Conservation (phyloP, 2,113 vertebrate species). For the Tachycineta bicolor region DNA sequence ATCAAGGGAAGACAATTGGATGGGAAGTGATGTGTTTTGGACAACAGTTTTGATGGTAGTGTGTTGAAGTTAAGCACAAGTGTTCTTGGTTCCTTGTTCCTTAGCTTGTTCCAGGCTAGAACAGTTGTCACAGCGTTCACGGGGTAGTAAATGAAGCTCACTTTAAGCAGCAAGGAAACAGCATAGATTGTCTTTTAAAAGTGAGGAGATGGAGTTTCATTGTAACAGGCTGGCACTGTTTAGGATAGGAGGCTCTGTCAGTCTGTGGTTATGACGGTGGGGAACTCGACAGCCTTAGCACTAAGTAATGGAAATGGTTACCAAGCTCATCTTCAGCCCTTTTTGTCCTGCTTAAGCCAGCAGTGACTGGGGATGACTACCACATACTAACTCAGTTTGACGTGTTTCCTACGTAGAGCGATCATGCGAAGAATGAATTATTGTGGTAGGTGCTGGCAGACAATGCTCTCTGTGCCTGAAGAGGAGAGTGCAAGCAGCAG, state of each 20-base stretch:
- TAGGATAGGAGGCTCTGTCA: not conserved
- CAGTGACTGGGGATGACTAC: not conserved
- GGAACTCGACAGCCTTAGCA: not conserved
- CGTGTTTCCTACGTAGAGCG: not conserved
- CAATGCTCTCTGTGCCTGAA: not conserved
- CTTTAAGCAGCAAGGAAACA: not conserved
- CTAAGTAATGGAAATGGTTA: constrained; percentile 37
- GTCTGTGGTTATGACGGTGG: not conserved
- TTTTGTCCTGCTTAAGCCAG: not conserved
- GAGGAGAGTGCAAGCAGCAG: not conserved
- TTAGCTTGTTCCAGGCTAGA: not conserved
- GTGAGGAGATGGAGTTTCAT: not conserved
- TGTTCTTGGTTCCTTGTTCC: not conserved
- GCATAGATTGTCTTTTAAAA: not conserved
- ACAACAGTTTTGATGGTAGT: not conserved
- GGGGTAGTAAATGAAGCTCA: not conserved
- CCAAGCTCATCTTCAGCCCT: not conserved
- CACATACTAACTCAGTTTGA: not conserved
- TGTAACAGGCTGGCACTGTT: not conserved
- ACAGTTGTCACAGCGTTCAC: not conserved
- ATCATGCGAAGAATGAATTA: not conserved
- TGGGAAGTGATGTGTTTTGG: not conserved
- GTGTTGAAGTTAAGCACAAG: not conserved
- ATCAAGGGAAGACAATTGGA: not conserved
- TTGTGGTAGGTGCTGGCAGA: constrained; percentile 8